A percentile compares a stretch with the other conserved stretches of the same genome.
Evolutionary conservation across 2,888 invertebrate species (phyloP).

Genomic region (Scaeva pyrastri): DNA sequence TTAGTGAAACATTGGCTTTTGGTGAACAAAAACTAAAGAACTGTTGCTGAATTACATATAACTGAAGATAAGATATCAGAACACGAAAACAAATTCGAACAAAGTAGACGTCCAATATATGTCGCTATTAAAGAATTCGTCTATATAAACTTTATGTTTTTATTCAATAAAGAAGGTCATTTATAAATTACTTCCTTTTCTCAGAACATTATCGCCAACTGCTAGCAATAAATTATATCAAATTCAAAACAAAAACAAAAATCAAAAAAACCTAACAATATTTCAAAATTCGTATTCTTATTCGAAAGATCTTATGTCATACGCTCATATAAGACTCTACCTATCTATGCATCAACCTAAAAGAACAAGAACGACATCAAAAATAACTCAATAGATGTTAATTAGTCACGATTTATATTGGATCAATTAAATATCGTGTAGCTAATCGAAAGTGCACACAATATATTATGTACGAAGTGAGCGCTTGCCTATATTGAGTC

Average conservation of each 20-base stretch:
- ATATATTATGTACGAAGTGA: neutral
- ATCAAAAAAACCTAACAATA: constrained; percentile 46
- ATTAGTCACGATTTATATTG: constrained; percentile 74
- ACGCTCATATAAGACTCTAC: neutral
- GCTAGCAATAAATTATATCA: constrained; percentile 52
- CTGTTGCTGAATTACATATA: neutral
- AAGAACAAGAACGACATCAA: constrained; percentile 39
- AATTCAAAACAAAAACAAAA: neutral
- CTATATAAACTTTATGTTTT: neutral
- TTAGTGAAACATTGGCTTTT: neutral
- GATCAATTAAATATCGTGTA: constrained; percentile 73
- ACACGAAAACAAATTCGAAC: too few relatives aligned
- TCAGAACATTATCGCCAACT: constrained; percentile 46
- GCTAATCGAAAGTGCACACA: constrained; percentile 67
- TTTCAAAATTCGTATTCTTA: constrained; percentile 58
- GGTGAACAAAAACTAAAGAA: too few relatives aligned
- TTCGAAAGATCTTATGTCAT: constrained; percentile 46
- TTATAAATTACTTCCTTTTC: constrained; percentile 28
- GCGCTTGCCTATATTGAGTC: constrained; percentile 3
- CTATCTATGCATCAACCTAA: neutral
- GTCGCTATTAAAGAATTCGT: neutral
- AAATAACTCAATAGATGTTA: constrained; percentile 73
- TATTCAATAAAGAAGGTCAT: constrained; percentile 1
- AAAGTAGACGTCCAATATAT: too few relatives aligned
- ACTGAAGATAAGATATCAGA: neutral